A percentile compares a stretch with the other conserved stretches of the same genome.
Conservation (phyloP, 2,888 invertebrate genomes). For the Craniophora ligustri region DNA sequence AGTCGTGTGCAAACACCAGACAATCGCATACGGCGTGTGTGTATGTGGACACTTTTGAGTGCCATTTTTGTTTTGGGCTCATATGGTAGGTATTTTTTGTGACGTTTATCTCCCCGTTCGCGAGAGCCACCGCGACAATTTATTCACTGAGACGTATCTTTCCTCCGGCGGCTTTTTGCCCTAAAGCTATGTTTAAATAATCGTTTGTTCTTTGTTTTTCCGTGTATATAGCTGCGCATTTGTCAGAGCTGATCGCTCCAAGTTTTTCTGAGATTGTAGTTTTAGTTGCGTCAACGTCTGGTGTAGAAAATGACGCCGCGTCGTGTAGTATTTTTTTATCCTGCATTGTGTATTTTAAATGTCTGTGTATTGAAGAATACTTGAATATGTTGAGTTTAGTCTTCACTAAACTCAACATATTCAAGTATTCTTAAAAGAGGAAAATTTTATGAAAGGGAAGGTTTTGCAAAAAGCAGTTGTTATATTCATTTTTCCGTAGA, state of each 20-base stretch:
- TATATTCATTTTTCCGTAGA: too few species aligned
- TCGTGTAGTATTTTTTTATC: too few species aligned
- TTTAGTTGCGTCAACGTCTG: constrained; percentile 6
- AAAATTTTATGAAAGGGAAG: too few species aligned
- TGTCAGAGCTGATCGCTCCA: constrained; percentile 24
- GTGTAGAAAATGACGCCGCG: constrained; percentile 4
- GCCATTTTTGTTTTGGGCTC: constrained; percentile 52
- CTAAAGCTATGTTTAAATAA: constrained; percentile 75
- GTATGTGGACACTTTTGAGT: constrained; percentile 51
- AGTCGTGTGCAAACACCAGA: constrained; percentile 45
- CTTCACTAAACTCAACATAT: too few species aligned
- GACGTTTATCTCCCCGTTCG: constrained; percentile 36
- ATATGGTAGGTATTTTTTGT: constrained; percentile 57
- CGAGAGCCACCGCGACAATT: constrained; percentile 66
- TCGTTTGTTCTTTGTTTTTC: constrained; percentile 62
- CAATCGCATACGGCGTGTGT: constrained; percentile 44
- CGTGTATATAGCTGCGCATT: constrained; percentile 32
- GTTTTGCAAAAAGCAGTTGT: too few species aligned
- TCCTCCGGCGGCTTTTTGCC: constrained; percentile 59
- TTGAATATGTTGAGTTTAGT: too few species aligned
- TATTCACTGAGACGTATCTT: constrained; percentile 75
- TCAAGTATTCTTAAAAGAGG: too few species aligned
- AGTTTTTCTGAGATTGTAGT: constrained; percentile 9
- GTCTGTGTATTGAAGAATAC: too few species aligned
- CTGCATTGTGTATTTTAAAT: too few species aligned